phyloP scores from a whole-genome alignment of 2,888 invertebrate genomes.

The Ormyrus pomaceus region DNA sequence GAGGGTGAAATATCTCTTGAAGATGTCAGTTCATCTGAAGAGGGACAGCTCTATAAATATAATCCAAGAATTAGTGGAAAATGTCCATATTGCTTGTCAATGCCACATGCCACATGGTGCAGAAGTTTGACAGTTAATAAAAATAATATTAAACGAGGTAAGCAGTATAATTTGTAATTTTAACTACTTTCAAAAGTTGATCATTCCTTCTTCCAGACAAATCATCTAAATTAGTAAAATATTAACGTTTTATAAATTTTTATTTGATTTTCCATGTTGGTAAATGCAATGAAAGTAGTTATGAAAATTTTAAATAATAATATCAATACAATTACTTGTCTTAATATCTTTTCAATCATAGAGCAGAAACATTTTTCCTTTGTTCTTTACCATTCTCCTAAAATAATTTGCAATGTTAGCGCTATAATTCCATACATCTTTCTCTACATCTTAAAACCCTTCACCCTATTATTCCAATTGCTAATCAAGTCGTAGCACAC shows the following conservation, averaged over 20 bases:
- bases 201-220: too few species aligned
- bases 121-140: slow-evolving; percentile 46
- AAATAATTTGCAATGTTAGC: too few species aligned
- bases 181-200: too few species aligned
- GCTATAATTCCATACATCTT: neutral
- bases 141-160: slow-evolving; percentile 51
- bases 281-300: too few species aligned
- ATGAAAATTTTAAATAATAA: slow-evolving; percentile 2
- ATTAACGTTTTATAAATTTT: too few species aligned
- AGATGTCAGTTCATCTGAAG: slow-evolving; percentile 74
- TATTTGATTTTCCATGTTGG: too few species aligned
- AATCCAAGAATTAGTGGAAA: slow-evolving; percentile 57
- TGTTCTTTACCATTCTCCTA: neutral
- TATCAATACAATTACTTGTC: slow-evolving; percentile 3
- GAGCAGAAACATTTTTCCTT: neutral
- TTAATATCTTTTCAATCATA: neutral
- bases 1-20: slow-evolving; percentile 74
- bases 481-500: slow-evolving; percentile 70
- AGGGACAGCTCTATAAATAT: slow-evolving; percentile 66
- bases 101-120: slow-evolving; percentile 66
- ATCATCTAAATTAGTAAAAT: too few species aligned
- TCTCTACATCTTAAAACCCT: neutral
- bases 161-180: neutral
- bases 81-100: slow-evolving; percentile 64
- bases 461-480: slow-evolving; percentile 24